Evolutionary conservation across 2,888 invertebrate species (phyloP), one percentile per base, ranked within the genome.

Genomic region (Crossocerus cetratus): DNA sequence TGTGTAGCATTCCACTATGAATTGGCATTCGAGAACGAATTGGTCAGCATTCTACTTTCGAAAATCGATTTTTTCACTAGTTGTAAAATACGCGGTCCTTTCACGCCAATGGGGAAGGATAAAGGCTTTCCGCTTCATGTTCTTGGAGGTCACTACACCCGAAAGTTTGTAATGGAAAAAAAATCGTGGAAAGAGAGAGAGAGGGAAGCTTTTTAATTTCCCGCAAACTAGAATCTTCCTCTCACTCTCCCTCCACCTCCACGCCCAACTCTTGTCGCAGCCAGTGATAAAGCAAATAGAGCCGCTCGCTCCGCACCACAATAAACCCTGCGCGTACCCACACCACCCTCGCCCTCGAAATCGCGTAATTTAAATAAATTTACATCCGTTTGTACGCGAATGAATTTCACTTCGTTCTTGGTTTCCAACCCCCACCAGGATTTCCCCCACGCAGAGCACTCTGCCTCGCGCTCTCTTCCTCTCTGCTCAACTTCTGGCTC

Each of bases 291-390:
- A 88, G 87, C 87, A 89, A 89, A 88, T 88, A 88, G 87, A 88
- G 86, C 86, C 83, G 80, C 77, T 74, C 74, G 78, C 86, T 84
- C 85, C 84, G 84, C 81, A 86, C 83, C 88, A 88, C 88, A 87
- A 88, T 88, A 88, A 88, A 88, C 88, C 86, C 84, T 69, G 84
- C 86, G 84, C 32, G 32, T 11, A 11, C 32, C 32, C 32, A 32
- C 11, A 32, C 32, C 32, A 8, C 32, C 32, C 32, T 32, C 32
- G 32, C 32, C 32, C 80, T 83, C 87, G 85, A 88, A 89, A 88
- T 88, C 88, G 86, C 84, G 86, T 87, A 87, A 89, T 89, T 88
- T 88, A 86, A 89, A 89, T 88, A 89, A 89, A 88, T 89, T 88
- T 88, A 87, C 88, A 88, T 89, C 88, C 88, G 88, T 88, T 88